A percentile compares a stretch with the other conserved stretches of the same genome.
phyloP scores from a whole-genome alignment of 1,140 invertebrate species.

The Tenebrio molitor region DNA sequence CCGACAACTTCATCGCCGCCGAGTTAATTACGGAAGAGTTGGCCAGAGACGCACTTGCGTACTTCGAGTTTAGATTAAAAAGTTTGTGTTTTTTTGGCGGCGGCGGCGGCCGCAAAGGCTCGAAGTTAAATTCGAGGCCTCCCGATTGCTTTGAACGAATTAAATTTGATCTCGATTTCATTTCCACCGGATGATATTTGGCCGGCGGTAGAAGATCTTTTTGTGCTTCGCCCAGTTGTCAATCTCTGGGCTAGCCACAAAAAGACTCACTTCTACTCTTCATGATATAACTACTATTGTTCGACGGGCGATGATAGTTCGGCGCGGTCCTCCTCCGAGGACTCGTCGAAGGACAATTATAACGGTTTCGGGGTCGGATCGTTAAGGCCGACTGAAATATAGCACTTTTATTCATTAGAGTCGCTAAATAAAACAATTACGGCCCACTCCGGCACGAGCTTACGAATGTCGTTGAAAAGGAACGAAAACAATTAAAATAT shows the following conservation, averaged over 20 bases:
- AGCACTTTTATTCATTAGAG: constrained; percentile 47
- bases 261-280: too few relatives aligned
- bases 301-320: too few relatives aligned
- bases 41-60: too few relatives aligned
- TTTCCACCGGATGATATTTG: background rate
- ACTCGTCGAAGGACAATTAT: constrained; percentile 22
- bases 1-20: constrained; percentile 4
- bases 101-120: constrained; percentile 8
- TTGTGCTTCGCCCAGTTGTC: too few relatives aligned
- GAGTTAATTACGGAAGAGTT: constrained; percentile 18
- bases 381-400: constrained; percentile 30
- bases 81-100: constrained; percentile 12
- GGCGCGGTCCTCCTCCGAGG: too few relatives aligned
- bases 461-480: constrained; percentile 49
- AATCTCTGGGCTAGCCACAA: too few relatives aligned
- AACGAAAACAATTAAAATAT: constrained; percentile 51
- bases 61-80: constrained; percentile 15
- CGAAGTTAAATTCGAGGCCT: constrained; percentile 20
- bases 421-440: constrained; percentile 48
- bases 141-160: constrained; percentile 5
- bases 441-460: constrained; percentile 33
- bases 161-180: constrained; percentile 12
- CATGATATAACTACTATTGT: background rate
- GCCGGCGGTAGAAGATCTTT: background rate
- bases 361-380: background rate